Evolutionary conservation across 2,113 vertebrate genomes (phyloP), one percentile per base, ranked within the genome.

Genomic region (Nanger granti): DNA sequence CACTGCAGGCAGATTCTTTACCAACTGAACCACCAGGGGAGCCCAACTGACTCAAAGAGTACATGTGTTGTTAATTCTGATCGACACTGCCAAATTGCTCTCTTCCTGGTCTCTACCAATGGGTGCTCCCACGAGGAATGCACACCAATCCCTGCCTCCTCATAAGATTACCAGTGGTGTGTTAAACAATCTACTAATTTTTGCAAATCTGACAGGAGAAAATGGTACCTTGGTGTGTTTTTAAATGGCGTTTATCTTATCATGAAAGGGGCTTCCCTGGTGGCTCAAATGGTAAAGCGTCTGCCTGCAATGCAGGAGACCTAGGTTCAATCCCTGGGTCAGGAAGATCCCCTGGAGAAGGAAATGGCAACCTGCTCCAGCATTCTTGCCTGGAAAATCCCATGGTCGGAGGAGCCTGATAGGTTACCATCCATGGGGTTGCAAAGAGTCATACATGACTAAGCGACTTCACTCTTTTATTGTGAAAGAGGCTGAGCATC

Each of bases 121-220:
- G 22, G 37, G 31, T 44, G 10, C 26, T 62, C 73, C 31, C 54
- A 5, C 6, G 24, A 44, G 94, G 64, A 41, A 47, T 2, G 8
- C 5, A 41, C 2, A 6, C 3, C 24, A 54, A 11, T 0, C 8
- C 29, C 57, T 15, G 44, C 89, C 31, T 44, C 73, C 66, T 41
- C 49, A 0, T 0, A 12, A 12, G 69, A 18, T 7, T 47, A n/a
- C 31, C 80, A 11, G 4, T 0, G 1, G 37, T 2, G 10, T 18
- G 57, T 26, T 52, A 24, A 1, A 26, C 54, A 26, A 11, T 0
- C 0, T 12, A 22, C 10, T n/a, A 4, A 22, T 26, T n/a, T 13
- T 1, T 55, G 41, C 55, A 29, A 2, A 31, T 14, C 24, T 1
- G 6, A 26, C 57, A 64, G 34, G 37, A 15, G 54, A 13, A 62